These are phyloP conservation scores for Drosophila paranaensis DNA, from an alignment of 2,888 invertebrate genomes.

Conservation along the genomic window DNA sequence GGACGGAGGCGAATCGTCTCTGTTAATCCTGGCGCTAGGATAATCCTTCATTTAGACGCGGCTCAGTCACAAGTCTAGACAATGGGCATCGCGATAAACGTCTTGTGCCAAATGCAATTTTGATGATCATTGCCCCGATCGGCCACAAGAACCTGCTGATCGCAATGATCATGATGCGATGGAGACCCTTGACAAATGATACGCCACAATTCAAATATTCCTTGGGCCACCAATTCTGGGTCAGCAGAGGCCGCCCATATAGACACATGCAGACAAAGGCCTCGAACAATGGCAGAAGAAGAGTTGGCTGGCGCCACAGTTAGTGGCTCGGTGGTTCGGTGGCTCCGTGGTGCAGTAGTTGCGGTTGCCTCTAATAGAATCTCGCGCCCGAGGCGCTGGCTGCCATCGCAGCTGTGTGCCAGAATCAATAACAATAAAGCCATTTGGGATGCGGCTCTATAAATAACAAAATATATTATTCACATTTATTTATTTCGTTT, in stretches of 20 bases:
- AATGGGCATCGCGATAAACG: slow-evolving; percentile 66
- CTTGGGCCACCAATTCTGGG: slow-evolving; percentile 53
- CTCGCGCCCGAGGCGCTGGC: slow-evolving; percentile 55
- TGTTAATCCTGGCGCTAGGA: slow-evolving; percentile 77
- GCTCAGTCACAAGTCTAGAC: slow-evolving; percentile 80
- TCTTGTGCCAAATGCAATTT: slow-evolving; percentile 48
- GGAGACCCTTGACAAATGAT: slow-evolving; percentile 41
- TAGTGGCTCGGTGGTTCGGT: slow-evolving; percentile 16
- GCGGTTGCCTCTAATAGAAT: slow-evolving; percentile 54
- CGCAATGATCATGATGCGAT: slow-evolving; percentile 36
- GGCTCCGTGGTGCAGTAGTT: slow-evolving; percentile 23
- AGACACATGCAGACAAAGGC: slow-evolving; percentile 9
- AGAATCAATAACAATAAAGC: slow-evolving; percentile 72
- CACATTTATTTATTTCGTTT: slow-evolving; percentile 48
- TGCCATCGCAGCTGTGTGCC: slow-evolving; percentile 59
- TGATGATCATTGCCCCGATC: slow-evolving; percentile 28
- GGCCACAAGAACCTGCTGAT: background rate
- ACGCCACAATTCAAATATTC: slow-evolving; percentile 40
- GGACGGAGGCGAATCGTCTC: slow-evolving; percentile 15
- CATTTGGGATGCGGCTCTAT: slow-evolving; percentile 59
- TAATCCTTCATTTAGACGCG: slow-evolving; percentile 74
- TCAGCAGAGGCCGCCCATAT: slow-evolving; percentile 50
- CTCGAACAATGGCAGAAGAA: slow-evolving; percentile 52
- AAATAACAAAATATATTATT: slow-evolving; percentile 62
- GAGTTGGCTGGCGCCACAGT: slow-evolving; percentile 33